phyloP scores from a whole-genome alignment of 2,888 invertebrate species.

The Drosophila tanythrix region DNA sequence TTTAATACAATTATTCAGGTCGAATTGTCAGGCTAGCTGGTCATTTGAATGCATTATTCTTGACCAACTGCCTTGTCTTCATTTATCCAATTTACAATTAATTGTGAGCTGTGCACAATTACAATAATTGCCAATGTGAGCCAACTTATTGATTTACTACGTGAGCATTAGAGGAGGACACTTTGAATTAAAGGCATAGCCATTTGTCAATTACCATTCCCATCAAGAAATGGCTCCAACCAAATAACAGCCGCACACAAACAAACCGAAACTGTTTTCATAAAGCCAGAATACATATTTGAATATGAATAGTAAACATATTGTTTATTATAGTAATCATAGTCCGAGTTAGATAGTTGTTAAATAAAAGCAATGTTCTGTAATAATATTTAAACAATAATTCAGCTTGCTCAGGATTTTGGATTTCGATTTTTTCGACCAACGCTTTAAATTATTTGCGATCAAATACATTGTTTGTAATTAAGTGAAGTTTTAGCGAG shows the following conservation, averaged over 20 bases:
- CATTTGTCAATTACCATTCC: constrained; percentile 4
- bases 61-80: constrained; percentile 1
- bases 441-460: neutral
- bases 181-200: neutral
- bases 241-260: neutral
- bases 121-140: neutral
- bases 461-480: neutral
- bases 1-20: neutral
- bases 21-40: neutral
- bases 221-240: neutral
- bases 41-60: neutral
- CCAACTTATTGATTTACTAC: neutral
- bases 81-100: constrained; percentile 5
- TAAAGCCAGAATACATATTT: neutral
- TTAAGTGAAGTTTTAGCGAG: neutral
- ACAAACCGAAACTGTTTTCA: neutral
- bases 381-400: neutral
- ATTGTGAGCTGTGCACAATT: neutral
- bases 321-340: neutral
- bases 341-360: neutral
- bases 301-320: neutral
- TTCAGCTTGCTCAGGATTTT: neutral
- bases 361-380: neutral
- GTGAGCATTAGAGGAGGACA: neutral
- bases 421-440: neutral